Conservation (phyloP, 2,797 vertebrate species). For the Coccyzus lansbergi region DNA sequence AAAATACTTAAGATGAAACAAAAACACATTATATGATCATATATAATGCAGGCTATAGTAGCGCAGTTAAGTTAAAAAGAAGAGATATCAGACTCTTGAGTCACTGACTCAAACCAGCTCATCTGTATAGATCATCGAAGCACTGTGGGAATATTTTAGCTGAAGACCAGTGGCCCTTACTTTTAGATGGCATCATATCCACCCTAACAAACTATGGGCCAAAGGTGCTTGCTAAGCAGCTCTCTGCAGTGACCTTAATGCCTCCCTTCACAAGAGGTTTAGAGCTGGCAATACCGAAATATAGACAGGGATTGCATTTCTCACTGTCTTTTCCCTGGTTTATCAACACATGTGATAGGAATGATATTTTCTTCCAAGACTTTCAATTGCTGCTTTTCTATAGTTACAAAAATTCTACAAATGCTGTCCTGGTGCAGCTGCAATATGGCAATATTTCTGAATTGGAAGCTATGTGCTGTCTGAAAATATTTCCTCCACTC, state of each 20-base stretch:
- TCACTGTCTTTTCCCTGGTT: neutral
- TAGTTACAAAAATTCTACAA: neutral
- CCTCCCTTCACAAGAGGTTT: neutral
- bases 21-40: neutral
- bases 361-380: neutral
- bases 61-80: neutral
- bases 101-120: neutral
- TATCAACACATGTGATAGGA: neutral
- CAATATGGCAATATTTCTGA: neutral
- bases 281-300: neutral
- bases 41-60: neutral
- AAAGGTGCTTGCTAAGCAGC: neutral
- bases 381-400: neutral
- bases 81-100: neutral
- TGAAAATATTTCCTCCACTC: neutral
- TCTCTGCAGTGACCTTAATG: neutral
- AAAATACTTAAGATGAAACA: neutral
- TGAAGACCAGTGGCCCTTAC: neutral
- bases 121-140: accelerated
- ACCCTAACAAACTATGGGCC: neutral
- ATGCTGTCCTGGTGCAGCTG: neutral
- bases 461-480: neutral
- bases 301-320: neutral
- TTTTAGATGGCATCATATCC: neutral
- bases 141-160: neutral